These are phyloP conservation scores for Helicoverpa assulta DNA, from an alignment of 2,888 invertebrate genomes.

Conservation along the genomic window DNA sequence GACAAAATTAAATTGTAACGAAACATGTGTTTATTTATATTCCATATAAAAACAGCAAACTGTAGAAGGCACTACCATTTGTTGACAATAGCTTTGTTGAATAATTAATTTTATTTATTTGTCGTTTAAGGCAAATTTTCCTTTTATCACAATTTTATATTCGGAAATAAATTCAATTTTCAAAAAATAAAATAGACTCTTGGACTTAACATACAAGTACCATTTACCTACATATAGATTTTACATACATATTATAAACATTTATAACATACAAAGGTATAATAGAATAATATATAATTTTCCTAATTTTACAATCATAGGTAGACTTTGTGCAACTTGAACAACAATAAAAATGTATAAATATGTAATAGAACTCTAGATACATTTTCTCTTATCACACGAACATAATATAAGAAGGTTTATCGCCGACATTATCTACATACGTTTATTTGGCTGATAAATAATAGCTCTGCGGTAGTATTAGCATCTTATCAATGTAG, in stretches of 20 bases:
- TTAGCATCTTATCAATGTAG: conserved; percentile 14
- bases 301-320: background rate
- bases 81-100: conserved; percentile 52
- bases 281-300: background rate
- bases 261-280: background rate
- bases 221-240: conserved; percentile 3
- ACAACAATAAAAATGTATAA: conserved; percentile 47
- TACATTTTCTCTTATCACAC: conserved; percentile 49
- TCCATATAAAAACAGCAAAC: conserved; percentile 40
- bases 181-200: conserved; percentile 35
- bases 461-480: conserved; percentile 24
- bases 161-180: conserved; percentile 20
- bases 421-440: conserved; percentile 33
- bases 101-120: background rate
- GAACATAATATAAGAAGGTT: conserved; percentile 22
- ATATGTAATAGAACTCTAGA: conserved; percentile 27
- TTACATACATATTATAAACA: conserved; percentile 8
- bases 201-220: conserved; percentile 16
- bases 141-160: conserved; percentile 37
- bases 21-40: conserved; percentile 48
- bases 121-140: conserved; percentile 26
- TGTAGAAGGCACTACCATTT: conserved; percentile 56
- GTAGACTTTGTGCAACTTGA: conserved; percentile 26
- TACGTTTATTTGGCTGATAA: conserved; percentile 38
- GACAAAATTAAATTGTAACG: conserved; percentile 28